Evolutionary conservation across 2,797 vertebrate species (phyloP), one percentile per base, ranked within the genome.

Genomic region (Poeciliopsis paucimaculata): DNA sequence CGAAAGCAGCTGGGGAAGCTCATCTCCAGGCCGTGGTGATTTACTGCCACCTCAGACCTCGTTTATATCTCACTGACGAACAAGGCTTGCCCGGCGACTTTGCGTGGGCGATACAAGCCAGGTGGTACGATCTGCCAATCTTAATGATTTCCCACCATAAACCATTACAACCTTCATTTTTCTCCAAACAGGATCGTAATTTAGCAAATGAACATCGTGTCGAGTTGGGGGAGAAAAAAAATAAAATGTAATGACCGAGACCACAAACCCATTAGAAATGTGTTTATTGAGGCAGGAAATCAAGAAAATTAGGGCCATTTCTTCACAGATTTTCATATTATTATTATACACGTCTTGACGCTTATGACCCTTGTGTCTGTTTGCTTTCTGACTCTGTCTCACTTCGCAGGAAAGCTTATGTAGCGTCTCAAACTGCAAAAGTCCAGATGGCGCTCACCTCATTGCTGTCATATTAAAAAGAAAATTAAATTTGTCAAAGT

Each of bases 1-100:
- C 55, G 26, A 84, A 86, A 90, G 82, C 89, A 93, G 92, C 93
- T 87, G 91, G 87, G 81, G 86, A 87, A 81, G 86, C 87, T 89
- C 36, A 73, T 87, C 78, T 87, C 77, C 86, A 83, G 89, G 82
- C 87, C 85, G 8, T 34, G 79, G 82, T 89, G 86, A 90, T 90
- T 91, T 88, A 90, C 82, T 23, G 51, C 80, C 82, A 85, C 71
- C 78, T 71, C 57, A 79, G 60, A 86, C 84, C 81, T 88, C 73
- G n/a, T 90, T 90, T 86, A 84, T 86, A 80, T 82, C 83, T 81
- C 76, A 16, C 8, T 0, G 6, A 74, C 88, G 87, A 91, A 88
- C 86, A 77, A 84, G 77, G 70, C 75, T 9, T 71, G 53, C 31
- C 82, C 76, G 85, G 76, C 60, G 72, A 82, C 84, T 78, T 45